Percentiles rank a stretch among this genome's conserved stretches.
phyloP scores from a whole-genome alignment of 2,113 vertebrate genomes.

The Myotis yumanensis region DNA sequence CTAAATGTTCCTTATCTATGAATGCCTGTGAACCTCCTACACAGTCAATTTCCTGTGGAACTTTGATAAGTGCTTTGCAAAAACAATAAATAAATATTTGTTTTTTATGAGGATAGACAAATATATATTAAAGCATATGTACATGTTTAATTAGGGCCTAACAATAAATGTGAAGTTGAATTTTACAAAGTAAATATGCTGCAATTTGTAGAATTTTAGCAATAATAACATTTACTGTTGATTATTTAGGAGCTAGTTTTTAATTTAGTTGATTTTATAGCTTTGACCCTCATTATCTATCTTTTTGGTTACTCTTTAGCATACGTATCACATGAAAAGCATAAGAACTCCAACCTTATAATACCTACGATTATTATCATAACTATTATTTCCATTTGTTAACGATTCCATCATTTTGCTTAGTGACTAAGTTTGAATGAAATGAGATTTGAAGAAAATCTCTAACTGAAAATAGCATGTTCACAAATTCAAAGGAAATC shows the following conservation, averaged over 20 bases:
- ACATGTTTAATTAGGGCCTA: background rate
- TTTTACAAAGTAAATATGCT: background rate
- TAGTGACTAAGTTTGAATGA: background rate
- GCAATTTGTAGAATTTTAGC: background rate
- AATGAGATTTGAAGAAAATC: background rate
- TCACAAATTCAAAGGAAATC: conserved; percentile 4
- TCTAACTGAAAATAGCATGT: background rate
- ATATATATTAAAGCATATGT: background rate
- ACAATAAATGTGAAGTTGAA: background rate
- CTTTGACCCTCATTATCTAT: background rate
- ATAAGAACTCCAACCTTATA: background rate
- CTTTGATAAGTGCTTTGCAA: background rate
- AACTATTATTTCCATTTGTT: background rate
- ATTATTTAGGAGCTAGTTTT: background rate
- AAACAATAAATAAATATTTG: background rate
- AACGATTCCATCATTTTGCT: background rate
- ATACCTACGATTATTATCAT: background rate
- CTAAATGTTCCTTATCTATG: background rate
- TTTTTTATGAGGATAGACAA: background rate
- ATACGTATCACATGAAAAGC: background rate
- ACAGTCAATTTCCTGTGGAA: background rate
- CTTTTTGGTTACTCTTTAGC: background rate
- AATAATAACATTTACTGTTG: background rate
- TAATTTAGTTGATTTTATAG: background rate
- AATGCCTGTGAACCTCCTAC: background rate